Evolutionary conservation across 2,113 vertebrate species (phyloP), one percentile per base, ranked within the genome.

Genomic region (Hypomesus transpacificus): DNA sequence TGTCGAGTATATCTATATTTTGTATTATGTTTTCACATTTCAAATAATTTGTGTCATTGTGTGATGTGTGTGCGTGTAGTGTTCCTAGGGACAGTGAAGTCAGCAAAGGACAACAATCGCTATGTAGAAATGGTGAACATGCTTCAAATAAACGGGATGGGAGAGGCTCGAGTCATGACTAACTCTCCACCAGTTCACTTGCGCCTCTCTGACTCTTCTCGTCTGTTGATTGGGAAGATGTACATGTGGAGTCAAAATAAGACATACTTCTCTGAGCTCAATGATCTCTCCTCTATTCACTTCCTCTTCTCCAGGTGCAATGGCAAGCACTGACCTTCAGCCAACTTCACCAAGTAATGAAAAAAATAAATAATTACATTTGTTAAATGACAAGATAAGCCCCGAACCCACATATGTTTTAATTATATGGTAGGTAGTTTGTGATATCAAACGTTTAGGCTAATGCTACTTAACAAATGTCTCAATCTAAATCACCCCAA

Each of bases 31-130:
- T 7, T 52, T 21, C 21, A 61, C n/a, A 16, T 4, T 39, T 4
- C 4, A 24, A 39, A 3, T 53, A 16, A 14, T 51, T 22, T 18
- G 22, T 66, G 3, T 70, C 2, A 26, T 3, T 70, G 18, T 21
- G 52, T 79, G 22, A 17, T 50, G 53, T 74, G 11, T 69, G 4
- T 17, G 5, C 71, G 6, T 75, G 58, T 65, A 89, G 87, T 83
- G 3, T 21, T 4, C 9, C 5, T 81, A 0, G 85, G 85, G 21
- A 78, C 7, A 4, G 56, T 88, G 57, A 57, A 87, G 28, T 72
- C 74, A 4, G n/a, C 52, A 62, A 17, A 0, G 4, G 0, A 24
- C 3, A 54, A 46, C 17, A 22, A 17, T 3, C 46, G 69, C 4
- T 3, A 3, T 4, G n/a, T 76, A 0, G 34, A 68, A 46, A 76